Evolutionary conservation across 37 sponge, comb jelly and placozoan genomes (phyloP), one percentile per base, ranked within the genome.

Genomic region (Cliona cf. orientalis): DNA sequence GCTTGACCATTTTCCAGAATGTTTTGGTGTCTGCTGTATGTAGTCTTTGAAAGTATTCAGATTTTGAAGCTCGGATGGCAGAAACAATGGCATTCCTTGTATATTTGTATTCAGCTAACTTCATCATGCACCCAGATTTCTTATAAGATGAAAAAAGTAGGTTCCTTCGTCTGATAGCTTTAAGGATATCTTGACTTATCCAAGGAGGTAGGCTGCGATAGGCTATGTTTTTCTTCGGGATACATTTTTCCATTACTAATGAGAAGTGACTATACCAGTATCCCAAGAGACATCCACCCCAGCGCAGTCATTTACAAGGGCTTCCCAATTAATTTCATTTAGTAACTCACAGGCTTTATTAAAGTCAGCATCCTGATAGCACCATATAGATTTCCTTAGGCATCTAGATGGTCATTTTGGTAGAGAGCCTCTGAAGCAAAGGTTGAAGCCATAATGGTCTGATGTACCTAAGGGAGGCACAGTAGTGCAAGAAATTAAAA

Each of bases 1-100:
- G 14, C 35, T 68, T 68, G 40, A 36, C 14, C 40, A 39, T 29
- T 68, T 68, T 68, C 69, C 69, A 68, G 23, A 68, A 68, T 17
- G 40, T 22, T 21, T 63, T 63, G 6, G 25, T 21, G 25, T 68
- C 69, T 36, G 69, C 69, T 7, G 14, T 9, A 34, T 68, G 40
- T 6, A 68, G 40, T 12, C 23, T 35, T 14, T 17, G 12, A 34
- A 40, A 34, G 69, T n/a, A 68, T 63, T 63, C n/a, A 40, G 40
- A 12, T 68, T 68, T 68, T n/a, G 65, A 63, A 21, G 65, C 9
- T 21, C 69, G 37, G 4, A 68, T 37, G 9, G 14, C 40, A 23
- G 40, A 40, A 5, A 35, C 41, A 68, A 68, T 39, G 11, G 11
- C n/a, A 23, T 68, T 68, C 23, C 69, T 35, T 40, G 42, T 35